These are phyloP conservation scores for Mugil cephalus DNA, from an alignment of 2,113 vertebrate species.

Conservation along the genomic window DNA sequence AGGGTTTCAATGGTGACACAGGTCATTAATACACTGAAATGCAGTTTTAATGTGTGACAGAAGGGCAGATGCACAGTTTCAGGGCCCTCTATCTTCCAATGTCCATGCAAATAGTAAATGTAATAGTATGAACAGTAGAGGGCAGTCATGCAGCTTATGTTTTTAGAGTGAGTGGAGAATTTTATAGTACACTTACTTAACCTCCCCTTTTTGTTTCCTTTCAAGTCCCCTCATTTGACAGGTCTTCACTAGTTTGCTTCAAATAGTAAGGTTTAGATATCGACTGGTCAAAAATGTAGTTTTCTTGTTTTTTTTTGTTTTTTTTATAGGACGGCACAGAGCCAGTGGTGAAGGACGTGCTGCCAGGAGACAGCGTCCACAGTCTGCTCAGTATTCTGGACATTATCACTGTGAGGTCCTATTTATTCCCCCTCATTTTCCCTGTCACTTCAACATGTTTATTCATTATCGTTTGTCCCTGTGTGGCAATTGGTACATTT, in stretches of 20 bases:
- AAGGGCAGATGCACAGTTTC: too few relatives aligned
- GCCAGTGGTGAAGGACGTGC: slow-evolving; percentile 93
- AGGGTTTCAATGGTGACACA: too few relatives aligned
- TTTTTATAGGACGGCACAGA: slow-evolving; percentile 90
- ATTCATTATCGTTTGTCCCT: background rate
- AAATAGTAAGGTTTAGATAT: too few relatives aligned
- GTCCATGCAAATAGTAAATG: background rate
- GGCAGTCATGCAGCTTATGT: background rate
- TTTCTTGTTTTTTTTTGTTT: slow-evolving; percentile 10
- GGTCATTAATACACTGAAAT: too few relatives aligned
- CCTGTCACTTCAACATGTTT: background rate
- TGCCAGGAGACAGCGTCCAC: slow-evolving; percentile 94
- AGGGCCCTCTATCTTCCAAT: background rate
- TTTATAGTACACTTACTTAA: background rate
- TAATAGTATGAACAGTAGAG: slow-evolving; percentile 17
- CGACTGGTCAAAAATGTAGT: too few relatives aligned
- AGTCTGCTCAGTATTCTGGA: slow-evolving; percentile 97
- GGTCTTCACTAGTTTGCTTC: too few relatives aligned
- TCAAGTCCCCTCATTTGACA: too few relatives aligned
- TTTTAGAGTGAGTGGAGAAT: background rate
- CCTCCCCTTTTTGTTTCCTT: background rate
- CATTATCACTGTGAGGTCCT: slow-evolving; percentile 91
- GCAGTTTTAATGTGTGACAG: too few relatives aligned
- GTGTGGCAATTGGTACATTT: background rate
- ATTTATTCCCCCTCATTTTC: slow-evolving; percentile 18